phyloP scores from a whole-genome alignment of 2,797 vertebrate species.

The Ctenosaura bakeri region DNA sequence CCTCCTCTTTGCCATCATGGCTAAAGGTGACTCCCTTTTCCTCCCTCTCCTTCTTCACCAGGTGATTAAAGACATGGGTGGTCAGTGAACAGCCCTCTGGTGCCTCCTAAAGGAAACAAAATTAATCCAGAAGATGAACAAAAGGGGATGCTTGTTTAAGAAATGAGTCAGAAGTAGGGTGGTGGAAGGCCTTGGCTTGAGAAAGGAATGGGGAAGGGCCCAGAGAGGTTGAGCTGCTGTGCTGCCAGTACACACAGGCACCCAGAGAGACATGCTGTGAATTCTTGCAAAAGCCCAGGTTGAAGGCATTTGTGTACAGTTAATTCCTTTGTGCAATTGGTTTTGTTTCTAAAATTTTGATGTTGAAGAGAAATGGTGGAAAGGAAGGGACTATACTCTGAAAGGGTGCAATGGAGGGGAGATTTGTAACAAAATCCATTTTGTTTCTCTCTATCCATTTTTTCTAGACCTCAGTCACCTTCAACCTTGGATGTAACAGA shows the following conservation, averaged over 20 bases:
- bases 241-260: neutral
- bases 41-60: conserved; percentile 29
- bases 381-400: neutral
- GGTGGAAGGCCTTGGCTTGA: neutral
- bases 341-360: neutral
- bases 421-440: no score
- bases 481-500: neutral
- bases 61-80: conserved; percentile 46
- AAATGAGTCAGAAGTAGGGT: neutral
- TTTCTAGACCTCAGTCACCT: no score
- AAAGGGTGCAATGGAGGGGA: no score
- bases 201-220: neutral
- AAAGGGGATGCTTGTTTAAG: no score
- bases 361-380: neutral
- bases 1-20: conserved; percentile 35
- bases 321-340: neutral
- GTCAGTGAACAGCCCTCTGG: conserved; percentile 69
- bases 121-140: conserved; percentile 28
- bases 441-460: no score
- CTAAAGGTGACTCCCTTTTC: conserved; percentile 25
- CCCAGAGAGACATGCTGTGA: neutral
- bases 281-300: neutral
- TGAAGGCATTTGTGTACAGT: no score
- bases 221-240: no score
- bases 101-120: conserved; percentile 69